phyloP scores from a whole-genome alignment of 2,113 vertebrate genomes.

The Halcyon malimbica region DNA sequence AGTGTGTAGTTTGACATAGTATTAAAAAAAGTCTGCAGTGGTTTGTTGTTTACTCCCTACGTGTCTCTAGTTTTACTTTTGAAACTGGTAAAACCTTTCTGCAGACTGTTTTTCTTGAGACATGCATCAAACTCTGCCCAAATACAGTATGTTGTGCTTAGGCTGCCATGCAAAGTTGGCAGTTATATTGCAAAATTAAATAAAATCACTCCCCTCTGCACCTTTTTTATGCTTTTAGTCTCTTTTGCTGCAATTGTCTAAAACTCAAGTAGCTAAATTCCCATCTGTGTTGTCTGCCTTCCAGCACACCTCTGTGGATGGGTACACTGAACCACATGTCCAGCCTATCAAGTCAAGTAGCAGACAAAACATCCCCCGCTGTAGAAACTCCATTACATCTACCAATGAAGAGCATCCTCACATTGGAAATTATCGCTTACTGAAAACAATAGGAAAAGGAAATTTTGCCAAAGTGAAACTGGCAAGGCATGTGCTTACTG shows the following conservation, averaged over 20 bases:
- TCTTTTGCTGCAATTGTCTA: neutral
- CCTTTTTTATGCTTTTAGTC: neutral
- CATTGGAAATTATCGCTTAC: conserved; percentile 93
- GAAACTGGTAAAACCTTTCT: neutral
- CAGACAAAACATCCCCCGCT: conserved; percentile 90
- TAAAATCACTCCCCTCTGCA: neutral
- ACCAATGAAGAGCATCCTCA: conserved; percentile 89
- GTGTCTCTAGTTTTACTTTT: neutral
- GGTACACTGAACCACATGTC: conserved; percentile 84
- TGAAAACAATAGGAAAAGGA: conserved; percentile 96
- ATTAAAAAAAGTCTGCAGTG: neutral
- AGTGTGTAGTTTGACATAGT: neutral
- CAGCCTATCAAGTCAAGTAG: conserved; percentile 90
- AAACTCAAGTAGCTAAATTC: neutral
- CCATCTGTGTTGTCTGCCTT: neutral
- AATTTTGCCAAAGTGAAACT: conserved; percentile 97
- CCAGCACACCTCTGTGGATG: conserved; percentile 93
- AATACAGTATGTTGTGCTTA: neutral
- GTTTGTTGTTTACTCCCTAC: neutral
- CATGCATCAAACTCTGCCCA: neutral
- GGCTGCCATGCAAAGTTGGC: neutral
- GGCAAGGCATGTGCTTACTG: conserved; percentile 92
- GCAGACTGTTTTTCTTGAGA: neutral
- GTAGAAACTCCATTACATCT: conserved; percentile 91
- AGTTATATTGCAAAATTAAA: neutral